These are phyloP conservation scores for Pristionchus pacificus DNA, from an alignment of 1,140 invertebrate species.

Conservation along the genomic window DNA sequence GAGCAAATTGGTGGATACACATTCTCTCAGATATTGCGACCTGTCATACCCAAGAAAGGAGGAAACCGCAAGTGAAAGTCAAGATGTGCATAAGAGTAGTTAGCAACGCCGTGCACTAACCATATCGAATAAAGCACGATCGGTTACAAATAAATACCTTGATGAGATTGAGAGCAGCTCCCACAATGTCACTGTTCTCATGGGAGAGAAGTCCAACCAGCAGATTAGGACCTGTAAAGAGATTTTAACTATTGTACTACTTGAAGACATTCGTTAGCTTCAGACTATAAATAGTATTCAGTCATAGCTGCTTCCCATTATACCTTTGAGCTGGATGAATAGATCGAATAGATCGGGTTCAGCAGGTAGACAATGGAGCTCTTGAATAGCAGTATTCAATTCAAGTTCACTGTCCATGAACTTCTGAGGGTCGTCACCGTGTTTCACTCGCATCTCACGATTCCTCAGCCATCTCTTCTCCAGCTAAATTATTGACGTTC, in stretches of 20 bases:
- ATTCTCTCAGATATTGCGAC: neutral
- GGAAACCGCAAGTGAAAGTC: no score
- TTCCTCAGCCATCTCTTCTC: conserved; percentile 91
- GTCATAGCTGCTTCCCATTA: no score
- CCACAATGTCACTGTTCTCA: conserved; percentile 82
- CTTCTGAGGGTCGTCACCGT: conserved; percentile 87
- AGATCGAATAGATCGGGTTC: conserved; percentile 89
- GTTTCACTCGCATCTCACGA: conserved; percentile 96
- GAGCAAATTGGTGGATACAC: neutral
- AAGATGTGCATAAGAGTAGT: no score
- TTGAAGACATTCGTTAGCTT: no score
- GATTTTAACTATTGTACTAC: no score
- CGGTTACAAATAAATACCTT: no score
- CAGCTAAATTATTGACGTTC: conserved; percentile 64
- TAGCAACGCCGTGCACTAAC: no score
- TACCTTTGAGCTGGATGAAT: conserved; percentile 77
- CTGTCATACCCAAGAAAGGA: conserved; percentile 25
- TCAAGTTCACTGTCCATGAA: conserved; percentile 99
- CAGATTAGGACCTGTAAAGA: neutral
- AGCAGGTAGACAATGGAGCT: conserved; percentile 87
- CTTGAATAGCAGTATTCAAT: conserved; percentile 75
- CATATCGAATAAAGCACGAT: no score
- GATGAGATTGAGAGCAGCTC: conserved; percentile 72
- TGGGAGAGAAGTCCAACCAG: conserved; percentile 87
- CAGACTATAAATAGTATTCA: no score